phyloP scores from a whole-genome alignment of 2,113 vertebrate genomes.

The Heterochromis multidens region DNA sequence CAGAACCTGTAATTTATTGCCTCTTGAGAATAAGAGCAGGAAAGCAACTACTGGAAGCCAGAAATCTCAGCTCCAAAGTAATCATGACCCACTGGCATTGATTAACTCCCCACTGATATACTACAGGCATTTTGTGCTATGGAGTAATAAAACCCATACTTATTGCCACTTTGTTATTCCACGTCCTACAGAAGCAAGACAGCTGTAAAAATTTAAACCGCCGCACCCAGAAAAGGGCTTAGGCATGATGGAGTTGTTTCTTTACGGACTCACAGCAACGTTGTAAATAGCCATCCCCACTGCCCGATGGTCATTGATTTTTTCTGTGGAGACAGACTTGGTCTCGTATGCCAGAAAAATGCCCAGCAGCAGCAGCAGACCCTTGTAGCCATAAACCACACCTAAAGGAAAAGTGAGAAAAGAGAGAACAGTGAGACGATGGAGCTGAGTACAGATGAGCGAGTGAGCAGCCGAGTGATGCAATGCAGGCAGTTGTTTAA shows the following conservation, averaged over 20 bases:
- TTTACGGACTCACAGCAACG: slow-evolving; percentile 73
- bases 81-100: background rate
- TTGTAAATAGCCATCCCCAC: slow-evolving; percentile 95
- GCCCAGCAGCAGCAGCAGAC: slow-evolving; percentile 86
- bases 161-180: slow-evolving; percentile 8
- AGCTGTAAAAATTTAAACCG: background rate
- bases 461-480: background rate
- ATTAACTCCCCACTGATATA: slow-evolving; percentile 14
- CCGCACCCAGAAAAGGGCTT: background rate
- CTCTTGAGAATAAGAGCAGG: background rate
- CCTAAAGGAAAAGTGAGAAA: slow-evolving; percentile 64
- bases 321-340: slow-evolving; percentile 92
- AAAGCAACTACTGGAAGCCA: background rate
- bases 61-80: background rate
- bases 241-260: background rate
- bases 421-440: background rate
- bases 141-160: background rate
- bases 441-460: background rate
- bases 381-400: slow-evolving; percentile 94
- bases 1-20: background rate
- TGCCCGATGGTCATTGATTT: slow-evolving; percentile 90
- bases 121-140: background rate
- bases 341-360: slow-evolving; percentile 96
- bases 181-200: background rate
- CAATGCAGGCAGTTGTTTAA: background rate